Percentiles rank a stretch among this genome's conserved stretches.
These are phyloP conservation scores for Drosophila macrospina DNA, from an alignment of 2,888 invertebrate species.

Conservation along the genomic window DNA sequence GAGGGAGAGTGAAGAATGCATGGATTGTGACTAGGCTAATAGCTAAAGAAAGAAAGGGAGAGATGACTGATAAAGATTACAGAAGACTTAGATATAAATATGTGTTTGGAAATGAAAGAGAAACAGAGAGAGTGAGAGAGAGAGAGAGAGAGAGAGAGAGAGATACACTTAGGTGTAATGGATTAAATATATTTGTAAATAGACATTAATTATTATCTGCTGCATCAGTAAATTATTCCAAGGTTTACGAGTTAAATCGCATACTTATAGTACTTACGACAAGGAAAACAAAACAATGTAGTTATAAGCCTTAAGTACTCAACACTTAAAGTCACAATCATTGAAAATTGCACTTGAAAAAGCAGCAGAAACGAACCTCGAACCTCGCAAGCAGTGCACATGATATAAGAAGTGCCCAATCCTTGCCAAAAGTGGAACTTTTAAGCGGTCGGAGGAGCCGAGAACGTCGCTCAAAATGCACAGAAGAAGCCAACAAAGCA, in stretches of 20 bases:
- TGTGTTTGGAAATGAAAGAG: no score
- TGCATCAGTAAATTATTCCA: background rate
- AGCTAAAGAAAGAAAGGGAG: no score
- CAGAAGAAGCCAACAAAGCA: background rate
- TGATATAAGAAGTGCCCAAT: background rate
- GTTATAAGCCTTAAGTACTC: no score
- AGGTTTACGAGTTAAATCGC: background rate
- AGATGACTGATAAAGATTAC: background rate
- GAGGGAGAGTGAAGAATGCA: no score
- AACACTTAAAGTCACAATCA: background rate
- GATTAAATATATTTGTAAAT: no score
- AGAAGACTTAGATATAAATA: background rate
- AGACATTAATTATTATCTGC: no score
- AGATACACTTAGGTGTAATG: background rate
- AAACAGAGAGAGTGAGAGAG: background rate
- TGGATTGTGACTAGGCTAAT: no score
- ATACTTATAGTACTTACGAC: background rate
- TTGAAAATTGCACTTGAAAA: background rate
- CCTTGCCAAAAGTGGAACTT: constrained; percentile 5
- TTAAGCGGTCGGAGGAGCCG: no score
- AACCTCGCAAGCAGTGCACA: background rate
- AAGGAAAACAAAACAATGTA: background rate
- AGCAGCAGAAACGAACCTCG: background rate
- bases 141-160: background rate
- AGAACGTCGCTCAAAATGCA: constrained; percentile 5